Percentiles rank a stretch among this genome's conserved stretches.
Conservation (phyloP, 2,797 vertebrate genomes). For the Novumbra hubbsi region DNA sequence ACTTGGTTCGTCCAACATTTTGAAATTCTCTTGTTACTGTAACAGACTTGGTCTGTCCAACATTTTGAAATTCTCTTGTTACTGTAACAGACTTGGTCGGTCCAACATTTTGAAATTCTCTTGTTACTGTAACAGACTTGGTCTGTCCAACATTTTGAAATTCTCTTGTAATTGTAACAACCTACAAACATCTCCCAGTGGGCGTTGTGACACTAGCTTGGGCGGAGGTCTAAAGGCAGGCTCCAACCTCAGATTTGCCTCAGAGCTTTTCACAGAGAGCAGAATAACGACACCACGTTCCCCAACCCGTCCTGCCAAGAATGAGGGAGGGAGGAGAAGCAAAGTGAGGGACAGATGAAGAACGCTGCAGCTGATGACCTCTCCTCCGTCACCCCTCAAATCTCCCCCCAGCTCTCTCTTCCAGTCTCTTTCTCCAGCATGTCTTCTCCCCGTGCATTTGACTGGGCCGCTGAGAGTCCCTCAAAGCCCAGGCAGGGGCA, state of each 20-base stretch:
- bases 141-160: too few relatives aligned
- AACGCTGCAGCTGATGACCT: slow-evolving; percentile 18
- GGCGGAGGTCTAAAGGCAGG: neutral
- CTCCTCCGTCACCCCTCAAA: slow-evolving; percentile 24
- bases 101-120: neutral
- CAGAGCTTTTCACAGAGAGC: slow-evolving; percentile 4
- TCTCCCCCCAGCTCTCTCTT: slow-evolving; percentile 5
- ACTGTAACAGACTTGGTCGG: too few relatives aligned
- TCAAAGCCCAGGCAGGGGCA: slow-evolving; percentile 46
- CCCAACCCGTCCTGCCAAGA: slow-evolving; percentile 12
- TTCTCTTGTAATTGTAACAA: neutral
- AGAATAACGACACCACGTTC: neutral
- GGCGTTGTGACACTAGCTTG: neutral
- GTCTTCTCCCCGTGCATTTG: neutral
- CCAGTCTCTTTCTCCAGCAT: neutral
- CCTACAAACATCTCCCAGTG: neutral
- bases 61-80: neutral
- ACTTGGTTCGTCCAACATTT: too few relatives aligned
- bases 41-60: too few relatives aligned
- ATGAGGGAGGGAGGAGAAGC: slow-evolving; percentile 1
- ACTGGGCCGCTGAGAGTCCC: slow-evolving; percentile 29
- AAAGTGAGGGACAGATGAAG: slow-evolving; percentile 5
- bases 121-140: neutral
- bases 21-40: neutral
- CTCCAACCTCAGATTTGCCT: neutral